Evolutionary conservation across 2,797 vertebrate genomes (phyloP), one percentile per base, ranked within the genome.

Genomic region (Eidolon dupreanum): DNA sequence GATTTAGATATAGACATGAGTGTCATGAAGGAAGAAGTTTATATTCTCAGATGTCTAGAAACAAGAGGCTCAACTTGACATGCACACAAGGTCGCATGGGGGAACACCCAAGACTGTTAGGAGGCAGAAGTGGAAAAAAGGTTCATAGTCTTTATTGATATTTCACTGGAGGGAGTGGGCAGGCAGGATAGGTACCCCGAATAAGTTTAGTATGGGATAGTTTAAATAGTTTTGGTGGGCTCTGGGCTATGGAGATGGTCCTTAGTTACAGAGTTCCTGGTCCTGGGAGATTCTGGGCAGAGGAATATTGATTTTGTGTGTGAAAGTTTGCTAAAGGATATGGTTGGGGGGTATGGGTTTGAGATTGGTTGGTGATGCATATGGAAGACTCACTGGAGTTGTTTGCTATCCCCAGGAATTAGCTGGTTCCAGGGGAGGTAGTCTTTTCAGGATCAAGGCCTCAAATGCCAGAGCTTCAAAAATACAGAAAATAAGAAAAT

Each of bases 401-500:
- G 31, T 70, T 57, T 81, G 22, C 51, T 43, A 7, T 43, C 13
- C 16, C 49, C 16, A 26, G 28, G 33, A 78, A 55, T 53, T 55
- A 89, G 20, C 10, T n/a, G 49, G 28, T 22, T 11, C 65, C 33
- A 22, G 31, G 49, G 17, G 20, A 6, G 3, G 0, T 28, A 57
- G 17, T 66, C 38, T 57, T 2, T 57, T 38, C 24, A 22, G 19
- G 51, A 46, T 20, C 19, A 81, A 59, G 38, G 31, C 3, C 2
- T 43, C 65, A 53, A 66, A n/a, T 66, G 7, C 12, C 33, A 70
- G 22, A 49, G 31, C 16, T 10, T 59, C n/a, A 46, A 59, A 22
- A 43, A 36, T 66, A 65, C 20, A 83, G 61, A 65, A 83, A 26
- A 57, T 33, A 66, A 89, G 49, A 63, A 78, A 81, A 57, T 17